These are phyloP conservation scores for Eupithecia subfuscata DNA, from an alignment of 2,888 invertebrate species.

Conservation along the genomic window DNA sequence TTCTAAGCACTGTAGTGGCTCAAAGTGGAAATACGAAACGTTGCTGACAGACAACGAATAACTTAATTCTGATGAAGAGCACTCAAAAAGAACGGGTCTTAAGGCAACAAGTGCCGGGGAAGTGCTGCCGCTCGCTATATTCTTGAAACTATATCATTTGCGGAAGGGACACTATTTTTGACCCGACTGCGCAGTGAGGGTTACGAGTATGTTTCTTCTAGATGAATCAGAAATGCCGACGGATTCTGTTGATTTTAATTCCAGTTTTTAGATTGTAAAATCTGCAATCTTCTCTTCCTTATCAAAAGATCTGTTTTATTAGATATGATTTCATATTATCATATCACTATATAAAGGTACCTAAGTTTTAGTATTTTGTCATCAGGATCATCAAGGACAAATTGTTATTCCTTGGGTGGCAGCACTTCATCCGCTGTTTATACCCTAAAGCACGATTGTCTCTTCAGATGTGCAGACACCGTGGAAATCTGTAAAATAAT, in stretches of 20 bases:
- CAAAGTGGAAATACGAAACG: slow-evolving; percentile 53
- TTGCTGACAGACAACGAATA: slow-evolving; percentile 58
- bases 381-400: neutral
- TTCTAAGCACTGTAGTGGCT: slow-evolving; percentile 44
- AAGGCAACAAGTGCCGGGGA: slow-evolving; percentile 8
- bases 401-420: neutral
- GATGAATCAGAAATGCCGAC: neutral
- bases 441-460: slow-evolving; percentile 58
- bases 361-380: neutral
- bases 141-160: neutral
- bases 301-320: neutral
- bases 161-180: neutral
- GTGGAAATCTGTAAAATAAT: slow-evolving; percentile 78
- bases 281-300: neutral
- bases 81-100: slow-evolving; percentile 69
- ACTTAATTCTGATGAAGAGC: slow-evolving; percentile 71
- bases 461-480: slow-evolving; percentile 70
- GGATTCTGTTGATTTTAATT: neutral
- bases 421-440: neutral
- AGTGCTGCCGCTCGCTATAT: slow-evolving; percentile 4
- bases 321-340: neutral
- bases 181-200: neutral
- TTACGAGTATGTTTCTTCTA: neutral
- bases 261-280: neutral
- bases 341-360: neutral